These are phyloP conservation scores for Gnathonemus echidnorhynchus DNA, from an alignment of 2,113 vertebrate species.

Conservation along the genomic window DNA sequence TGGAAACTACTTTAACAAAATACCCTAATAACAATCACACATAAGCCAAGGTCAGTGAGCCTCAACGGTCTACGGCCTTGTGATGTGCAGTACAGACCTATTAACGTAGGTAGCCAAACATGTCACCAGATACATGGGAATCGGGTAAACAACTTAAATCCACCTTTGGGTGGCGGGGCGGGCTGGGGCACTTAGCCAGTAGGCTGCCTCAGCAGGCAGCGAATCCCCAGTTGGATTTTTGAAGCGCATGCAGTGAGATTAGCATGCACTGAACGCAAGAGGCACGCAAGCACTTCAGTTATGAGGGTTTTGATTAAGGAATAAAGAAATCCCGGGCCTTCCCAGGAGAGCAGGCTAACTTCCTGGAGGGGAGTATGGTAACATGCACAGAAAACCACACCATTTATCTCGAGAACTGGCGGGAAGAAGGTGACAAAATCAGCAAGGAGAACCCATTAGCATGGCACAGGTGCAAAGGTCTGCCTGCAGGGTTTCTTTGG, in stretches of 20 bases:
- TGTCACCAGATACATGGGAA: not conserved
- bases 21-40: not conserved
- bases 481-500: not conserved
- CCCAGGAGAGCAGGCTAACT: not conserved
- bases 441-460: not conserved
- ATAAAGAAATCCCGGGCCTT: not conserved
- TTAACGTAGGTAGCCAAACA: not conserved
- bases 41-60: not conserved
- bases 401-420: not conserved
- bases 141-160: not conserved
- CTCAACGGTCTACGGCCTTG: not conserved
- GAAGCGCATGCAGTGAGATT: not conserved
- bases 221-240: not conserved
- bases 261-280: not conserved
- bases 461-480: not conserved
- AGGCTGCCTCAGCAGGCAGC: not conserved
- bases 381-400: not conserved
- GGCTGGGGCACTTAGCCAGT: not conserved
- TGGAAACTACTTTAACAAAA: not conserved
- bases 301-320: slow-evolving; percentile 1
- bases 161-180: not conserved
- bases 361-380: not conserved
- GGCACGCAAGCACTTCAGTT: not conserved
- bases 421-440: not conserved
- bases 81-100: not conserved